These are phyloP conservation scores for Dolichotis patagonum DNA, from an alignment of 2,113 vertebrate species.

Conservation along the genomic window DNA sequence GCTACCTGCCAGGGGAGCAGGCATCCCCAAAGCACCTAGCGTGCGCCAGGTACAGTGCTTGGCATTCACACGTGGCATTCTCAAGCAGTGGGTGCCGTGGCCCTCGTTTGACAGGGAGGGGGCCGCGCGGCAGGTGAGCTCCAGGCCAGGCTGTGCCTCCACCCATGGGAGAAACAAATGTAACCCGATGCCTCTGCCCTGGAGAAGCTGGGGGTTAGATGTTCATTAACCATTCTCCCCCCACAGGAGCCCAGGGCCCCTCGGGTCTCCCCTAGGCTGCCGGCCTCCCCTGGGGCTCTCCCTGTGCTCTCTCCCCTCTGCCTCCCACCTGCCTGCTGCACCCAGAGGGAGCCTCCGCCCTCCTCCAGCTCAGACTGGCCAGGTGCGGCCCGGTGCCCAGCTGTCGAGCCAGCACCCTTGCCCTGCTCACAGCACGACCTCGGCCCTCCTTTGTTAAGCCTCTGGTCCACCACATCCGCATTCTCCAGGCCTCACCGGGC, in stretches of 20 bases:
- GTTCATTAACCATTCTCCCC: not conserved
- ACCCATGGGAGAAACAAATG: not conserved
- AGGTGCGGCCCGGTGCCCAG: not conserved
- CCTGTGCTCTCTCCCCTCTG: not conserved
- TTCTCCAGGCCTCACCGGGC: not conserved
- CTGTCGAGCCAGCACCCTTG: not conserved
- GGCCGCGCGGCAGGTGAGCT: not conserved
- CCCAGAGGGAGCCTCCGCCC: not conserved
- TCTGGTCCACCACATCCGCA: conserved; percentile 39
- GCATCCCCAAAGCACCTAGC: fast-evolving
- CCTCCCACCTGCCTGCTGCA: not conserved
- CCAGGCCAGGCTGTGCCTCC: not conserved
- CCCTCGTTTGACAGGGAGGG: not conserved
- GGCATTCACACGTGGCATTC: fast-evolving
- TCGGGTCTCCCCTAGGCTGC: not conserved
- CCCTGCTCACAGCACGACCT: not conserved
- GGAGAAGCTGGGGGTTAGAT: not conserved
- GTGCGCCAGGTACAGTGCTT: fast-evolving
- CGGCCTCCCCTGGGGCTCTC: conserved; percentile 25
- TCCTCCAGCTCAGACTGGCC: conserved; percentile 53
- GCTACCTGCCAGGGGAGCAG: fast-evolving
- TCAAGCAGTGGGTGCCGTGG: fast-evolving
- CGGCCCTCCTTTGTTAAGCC: conserved; percentile 5
- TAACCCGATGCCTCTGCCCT: conserved; percentile 47
- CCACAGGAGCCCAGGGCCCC: not conserved